phyloP scores from a whole-genome alignment of 2,113 vertebrate species.

The Hyaena hyaena region DNA sequence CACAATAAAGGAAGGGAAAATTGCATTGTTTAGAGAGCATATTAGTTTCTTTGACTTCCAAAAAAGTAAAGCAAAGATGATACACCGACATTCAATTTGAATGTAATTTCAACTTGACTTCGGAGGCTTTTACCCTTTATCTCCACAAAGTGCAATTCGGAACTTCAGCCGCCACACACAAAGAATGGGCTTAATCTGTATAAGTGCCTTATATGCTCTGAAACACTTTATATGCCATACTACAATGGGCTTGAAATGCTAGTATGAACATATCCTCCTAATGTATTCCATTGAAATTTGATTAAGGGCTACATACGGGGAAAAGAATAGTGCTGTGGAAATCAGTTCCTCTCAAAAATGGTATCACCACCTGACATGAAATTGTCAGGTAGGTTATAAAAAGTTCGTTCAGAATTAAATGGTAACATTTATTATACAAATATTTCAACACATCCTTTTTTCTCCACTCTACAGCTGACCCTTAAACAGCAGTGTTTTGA shows the following conservation, averaged over 20 bases:
- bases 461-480: neutral
- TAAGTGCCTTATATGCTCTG: constrained; percentile 57
- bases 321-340: constrained; percentile 2
- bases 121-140: constrained; percentile 62
- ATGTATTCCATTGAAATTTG: neutral
- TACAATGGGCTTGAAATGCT: constrained; percentile 62
- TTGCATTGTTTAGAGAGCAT: constrained; percentile 43
- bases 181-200: constrained; percentile 73
- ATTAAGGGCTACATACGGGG: neutral
- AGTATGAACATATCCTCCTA: constrained; percentile 16
- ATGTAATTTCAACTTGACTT: constrained; percentile 71
- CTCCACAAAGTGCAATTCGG: constrained; percentile 29
- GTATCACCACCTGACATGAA: neutral
- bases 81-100: constrained; percentile 67
- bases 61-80: constrained; percentile 68
- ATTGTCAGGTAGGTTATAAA: neutral
- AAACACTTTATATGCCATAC: constrained; percentile 55
- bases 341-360: neutral
- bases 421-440: neutral
- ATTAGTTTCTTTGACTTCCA: constrained; percentile 57
- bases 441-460: neutral
- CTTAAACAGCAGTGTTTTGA: neutral
- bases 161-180: neutral
- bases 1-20: constrained; percentile 54
- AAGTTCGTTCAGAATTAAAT: neutral